Base-by-base conservation (phyloP, 2,113 vertebrate species). In the Desmodus rotundus region DNA sequence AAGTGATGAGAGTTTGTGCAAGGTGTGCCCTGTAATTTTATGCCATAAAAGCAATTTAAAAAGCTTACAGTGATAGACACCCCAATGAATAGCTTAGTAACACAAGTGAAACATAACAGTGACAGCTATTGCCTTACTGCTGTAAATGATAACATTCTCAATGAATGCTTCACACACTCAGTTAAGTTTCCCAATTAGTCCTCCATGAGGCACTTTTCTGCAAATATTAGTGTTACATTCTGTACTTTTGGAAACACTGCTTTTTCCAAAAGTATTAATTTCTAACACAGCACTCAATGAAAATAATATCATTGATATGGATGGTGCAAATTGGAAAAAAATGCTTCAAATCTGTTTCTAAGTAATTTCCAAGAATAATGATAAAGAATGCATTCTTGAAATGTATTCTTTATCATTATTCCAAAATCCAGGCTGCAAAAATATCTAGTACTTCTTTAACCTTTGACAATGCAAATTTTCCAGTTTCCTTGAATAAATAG, bases 41-140 rank as follows among this genome's bases (percentile, higher is more conserved):
- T 65, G 58, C 82, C 56, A 68, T 85, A 84, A 65, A 68, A 7
- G 31, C 91, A 73, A 31, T 33, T n/a, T 43, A 74, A 92, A 93
- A 91, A 65, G n/a, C 74, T 63, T 78, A 94, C 2, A 2, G 24
- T 41, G 52, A 81, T 4, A 58, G 86, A 96, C 82, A 84, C 93
- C 95, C 87, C 58, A 89, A n/a, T 43, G 43, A 91, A 82, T 68
- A 86, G 20, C 94, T 93, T 97, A 74, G 95, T 82, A 96, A 95
- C 95, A 87, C 47, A 86, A 91, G 15, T 85, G 88, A 93, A 97
- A 89, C 91, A 84, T 20, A 94, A 56, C 54, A 63, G 41, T 56
- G 78, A 36, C 8, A 58, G 41, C 61, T 28, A 56, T 10, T 7
- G 14, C 20, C 16, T 90, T 82, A 9, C 5, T 2, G 1, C 13